Evolutionary conservation across 1,140 invertebrate genomes (phyloP), one percentile per base, ranked within the genome.

Genomic region (Aphidius gifuensis): DNA sequence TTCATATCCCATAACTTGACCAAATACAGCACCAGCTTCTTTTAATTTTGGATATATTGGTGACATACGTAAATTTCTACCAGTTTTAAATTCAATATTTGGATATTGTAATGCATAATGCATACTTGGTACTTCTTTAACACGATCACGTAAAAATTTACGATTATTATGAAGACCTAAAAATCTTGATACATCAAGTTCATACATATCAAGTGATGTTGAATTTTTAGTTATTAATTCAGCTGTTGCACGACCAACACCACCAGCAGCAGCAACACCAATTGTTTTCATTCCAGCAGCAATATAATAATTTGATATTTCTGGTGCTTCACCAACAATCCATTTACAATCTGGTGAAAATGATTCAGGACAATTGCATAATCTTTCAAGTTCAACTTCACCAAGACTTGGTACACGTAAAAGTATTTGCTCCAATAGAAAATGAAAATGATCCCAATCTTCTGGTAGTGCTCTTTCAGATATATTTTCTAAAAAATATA

Each of bases 1-100:
- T 78, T 99, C 97, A 77, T 99, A 99, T 2, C 96, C 97, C 94
- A 99, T 98, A 39, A 94, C 94, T 80, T 98, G 96, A 7, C 94
- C 94, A 82, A 99, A 99, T 9, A 97, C 90, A n/a, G 94, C 97
- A 1, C 97, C 97, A 44, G 90, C 91, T 74, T 93, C 90, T 73
- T 91, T 86, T 2, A 98, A 79, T 64, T 93, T 90, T 3, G 96
- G 93, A 84, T 97, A 98, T 64, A 99, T 93, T 0, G 97, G 96
- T 2, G 97, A 98, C 86, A 96, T 95, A 64, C 97, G 82, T 11
- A 99, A 80, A 80, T 97, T 96, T 57, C 96, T 82, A 0, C 94
- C 94, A 7, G 90, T 94, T 77, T 90, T 85, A 69, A 92, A 96
- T 79, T 94, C 92, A 61, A 86, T 84, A 71, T 92, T 88, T 0